These are phyloP conservation scores for Coptodon rendalli DNA, from an alignment of 2,113 vertebrate genomes.

Conservation along the genomic window DNA sequence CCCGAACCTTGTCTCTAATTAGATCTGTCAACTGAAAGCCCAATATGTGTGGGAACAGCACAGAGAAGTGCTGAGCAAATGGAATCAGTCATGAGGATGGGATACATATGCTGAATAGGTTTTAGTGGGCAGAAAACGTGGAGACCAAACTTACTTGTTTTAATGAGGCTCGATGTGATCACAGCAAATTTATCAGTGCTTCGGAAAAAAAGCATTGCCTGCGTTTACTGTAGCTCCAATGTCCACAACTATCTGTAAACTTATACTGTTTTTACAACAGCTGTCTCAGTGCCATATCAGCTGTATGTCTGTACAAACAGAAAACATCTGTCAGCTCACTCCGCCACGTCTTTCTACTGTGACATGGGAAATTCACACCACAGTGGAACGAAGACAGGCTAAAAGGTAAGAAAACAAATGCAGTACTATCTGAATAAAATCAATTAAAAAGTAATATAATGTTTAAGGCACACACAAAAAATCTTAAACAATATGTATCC, in stretches of 20 bases:
- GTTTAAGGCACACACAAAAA: neutral
- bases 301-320: neutral
- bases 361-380: neutral
- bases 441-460: neutral
- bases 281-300: neutral
- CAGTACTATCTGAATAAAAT: neutral
- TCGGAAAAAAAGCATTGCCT: neutral
- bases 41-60: constrained; percentile 44
- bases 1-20: constrained; percentile 50
- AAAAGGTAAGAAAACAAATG: neutral
- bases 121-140: neutral
- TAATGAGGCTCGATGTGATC: neutral
- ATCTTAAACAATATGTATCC: neutral
- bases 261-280: neutral
- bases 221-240: neutral
- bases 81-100: neutral
- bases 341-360: neutral
- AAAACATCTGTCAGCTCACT: neutral
- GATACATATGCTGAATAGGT: neutral
- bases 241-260: neutral
- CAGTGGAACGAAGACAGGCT: neutral
- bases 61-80: constrained; percentile 25
- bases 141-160: neutral
- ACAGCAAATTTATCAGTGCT: neutral
- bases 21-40: constrained; percentile 56